Evolutionary conservation across 2,888 invertebrate species (phyloP).

Genomic region (Himalopsyche japonica): DNA sequence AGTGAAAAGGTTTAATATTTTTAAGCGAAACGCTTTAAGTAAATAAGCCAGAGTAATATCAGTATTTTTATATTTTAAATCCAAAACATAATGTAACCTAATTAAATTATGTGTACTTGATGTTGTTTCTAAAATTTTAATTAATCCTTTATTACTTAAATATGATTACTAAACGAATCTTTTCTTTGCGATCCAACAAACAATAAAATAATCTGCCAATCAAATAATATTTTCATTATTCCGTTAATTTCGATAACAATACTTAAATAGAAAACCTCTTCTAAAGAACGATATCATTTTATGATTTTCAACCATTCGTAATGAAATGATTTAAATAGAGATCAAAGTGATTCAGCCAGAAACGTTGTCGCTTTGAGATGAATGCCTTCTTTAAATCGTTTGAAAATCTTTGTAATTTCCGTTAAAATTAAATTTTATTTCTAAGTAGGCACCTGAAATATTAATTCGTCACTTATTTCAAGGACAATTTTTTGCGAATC

Average conservation of each 20-base stretch:
- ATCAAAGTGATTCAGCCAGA: constrained; percentile 1
- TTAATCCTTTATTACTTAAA: neutral
- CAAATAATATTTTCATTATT: neutral
- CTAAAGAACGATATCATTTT: neutral
- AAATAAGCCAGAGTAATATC: too few relatives aligned
- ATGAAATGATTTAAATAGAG: neutral
- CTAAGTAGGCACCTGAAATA: neutral
- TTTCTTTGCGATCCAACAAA: neutral
- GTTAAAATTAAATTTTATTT: neutral
- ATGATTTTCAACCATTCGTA: neutral
- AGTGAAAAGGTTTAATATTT: too few relatives aligned
- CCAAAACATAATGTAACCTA: too few relatives aligned
- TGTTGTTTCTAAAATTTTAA: too few relatives aligned
- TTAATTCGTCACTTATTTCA: neutral
- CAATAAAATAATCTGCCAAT: neutral
- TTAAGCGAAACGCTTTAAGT: too few relatives aligned
- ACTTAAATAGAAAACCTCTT: neutral
- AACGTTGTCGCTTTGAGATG: neutral
- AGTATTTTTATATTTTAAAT: too few relatives aligned
- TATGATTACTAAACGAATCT: neutral
- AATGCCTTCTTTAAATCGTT: neutral
- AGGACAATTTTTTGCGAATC: neutral
- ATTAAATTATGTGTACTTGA: too few relatives aligned
- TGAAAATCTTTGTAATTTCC: neutral
- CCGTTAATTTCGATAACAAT: neutral